Percentiles rank a stretch among this genome's conserved stretches.
Conservation (phyloP, 2,113 vertebrate genomes). For the Gnathonemus echidnorhynchus region DNA sequence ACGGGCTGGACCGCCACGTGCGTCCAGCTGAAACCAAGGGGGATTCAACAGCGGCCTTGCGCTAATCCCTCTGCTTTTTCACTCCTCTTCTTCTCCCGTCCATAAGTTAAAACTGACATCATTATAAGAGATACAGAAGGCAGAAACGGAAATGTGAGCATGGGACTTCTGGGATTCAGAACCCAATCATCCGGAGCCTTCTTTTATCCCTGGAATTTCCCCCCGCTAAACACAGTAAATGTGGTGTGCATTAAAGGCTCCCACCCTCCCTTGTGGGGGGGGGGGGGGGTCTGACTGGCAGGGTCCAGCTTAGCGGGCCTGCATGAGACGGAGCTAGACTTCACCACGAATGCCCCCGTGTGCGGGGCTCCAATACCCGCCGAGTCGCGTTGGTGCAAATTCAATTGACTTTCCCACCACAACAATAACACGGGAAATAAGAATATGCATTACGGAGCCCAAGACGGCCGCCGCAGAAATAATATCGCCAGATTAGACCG, state of each 20-base stretch:
- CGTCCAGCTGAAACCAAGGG: constrained; percentile 11
- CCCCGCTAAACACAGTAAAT: constrained; percentile 28
- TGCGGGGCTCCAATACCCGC: constrained; percentile 3
- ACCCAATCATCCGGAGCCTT: constrained; percentile 32
- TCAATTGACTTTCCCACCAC: constrained; percentile 7
- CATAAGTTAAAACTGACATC: constrained; percentile 27
- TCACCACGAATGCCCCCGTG: constrained; percentile 19
- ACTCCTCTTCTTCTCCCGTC: neutral
- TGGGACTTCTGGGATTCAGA: constrained; percentile 23
- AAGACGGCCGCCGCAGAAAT: neutral
- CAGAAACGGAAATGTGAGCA: constrained; percentile 11
- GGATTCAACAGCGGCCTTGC: neutral
- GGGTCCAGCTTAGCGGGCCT: constrained; percentile 7
- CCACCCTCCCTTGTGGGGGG: constrained; percentile 15
- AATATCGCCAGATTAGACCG: constrained; percentile 2
- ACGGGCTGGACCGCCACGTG: neutral
- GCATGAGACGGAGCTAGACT: constrained; percentile 13
- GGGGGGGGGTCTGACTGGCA: constrained; percentile 13
- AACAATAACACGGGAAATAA: neutral
- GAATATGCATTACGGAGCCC: neutral
- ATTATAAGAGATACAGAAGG: constrained; percentile 29
- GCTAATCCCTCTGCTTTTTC: constrained; percentile 13
- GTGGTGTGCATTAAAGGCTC: constrained; percentile 34
- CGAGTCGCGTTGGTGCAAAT: neutral
- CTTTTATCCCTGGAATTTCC: constrained; percentile 34